Base-by-base conservation (phyloP, 37 sponge, comb jelly and placozoan genomes). In the Amphimedon queenslandica region DNA sequence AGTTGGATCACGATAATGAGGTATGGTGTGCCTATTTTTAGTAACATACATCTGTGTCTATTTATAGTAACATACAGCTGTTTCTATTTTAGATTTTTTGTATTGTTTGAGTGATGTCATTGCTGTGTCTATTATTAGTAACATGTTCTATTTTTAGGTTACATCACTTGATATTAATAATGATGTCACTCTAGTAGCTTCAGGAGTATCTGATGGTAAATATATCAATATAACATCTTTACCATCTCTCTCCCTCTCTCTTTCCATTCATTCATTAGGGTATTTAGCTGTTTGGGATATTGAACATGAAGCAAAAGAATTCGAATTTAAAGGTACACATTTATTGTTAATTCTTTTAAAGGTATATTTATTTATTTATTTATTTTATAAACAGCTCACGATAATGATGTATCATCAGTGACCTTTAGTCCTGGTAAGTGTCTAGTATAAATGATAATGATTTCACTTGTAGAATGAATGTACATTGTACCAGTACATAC, bases 131-230 rank as follows among this genome's bases (percentile, higher is more conserved):
- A n/a, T n/a, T n/a, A n/a, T n/a, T n/a, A n/a, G n/a, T n/a, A n/a
- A n/a, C n/a, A n/a, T n/a, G n/a, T n/a, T n/a, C n/a, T n/a, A n/a
- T n/a, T n/a, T n/a, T n/a, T 42, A 83, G 63, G 75, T 83, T 21
- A 56, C 57, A 29, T 86, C 87, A 78, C 67, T 91, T 23, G 72
- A 86, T 64, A 37, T 91, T 40, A 66, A 91, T 69, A 3, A 4
- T 28, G n/a, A 34, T 37, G 79, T 55, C 0, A 32, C 55, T 16
- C 58, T 36, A 18, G 80, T 83, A 3, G 86, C 67, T 13, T 77
- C 87, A 2, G 86, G 92, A n/a, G 77, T 74, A 16, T 64, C 73
- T 0, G 92, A 90, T 58, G 91, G 90, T 75, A 72, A 42, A 6
- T 66, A 25, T 10, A 2, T 55, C 3, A 18, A 38, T 32, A 24